phyloP scores from a whole-genome alignment of 1,140 invertebrate species.

The Nasonia vitripennis region DNA sequence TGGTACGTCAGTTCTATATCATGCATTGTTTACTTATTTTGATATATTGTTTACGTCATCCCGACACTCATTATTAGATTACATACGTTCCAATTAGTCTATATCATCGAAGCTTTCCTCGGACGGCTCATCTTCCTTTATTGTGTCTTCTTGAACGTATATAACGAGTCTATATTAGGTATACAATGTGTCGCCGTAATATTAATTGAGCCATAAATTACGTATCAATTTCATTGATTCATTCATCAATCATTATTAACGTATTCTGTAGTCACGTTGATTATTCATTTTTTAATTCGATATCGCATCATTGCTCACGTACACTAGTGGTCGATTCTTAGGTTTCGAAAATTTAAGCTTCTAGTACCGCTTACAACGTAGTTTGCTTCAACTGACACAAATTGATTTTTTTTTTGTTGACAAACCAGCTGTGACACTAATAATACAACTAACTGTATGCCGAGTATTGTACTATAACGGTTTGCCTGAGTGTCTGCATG shows the following conservation, averaged over 20 bases:
- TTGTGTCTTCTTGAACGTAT: neutral
- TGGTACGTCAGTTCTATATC: neutral
- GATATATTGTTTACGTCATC: neutral
- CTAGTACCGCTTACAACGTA: neutral
- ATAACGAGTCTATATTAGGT: neutral
- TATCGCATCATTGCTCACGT: neutral
- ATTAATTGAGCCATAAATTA: neutral
- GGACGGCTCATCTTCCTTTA: neutral
- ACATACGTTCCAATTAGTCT: neutral
- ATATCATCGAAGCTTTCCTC: neutral
- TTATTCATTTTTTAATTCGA: conserved; percentile 17
- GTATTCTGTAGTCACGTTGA: neutral
- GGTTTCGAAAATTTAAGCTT: conserved; percentile 30
- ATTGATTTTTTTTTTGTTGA: neutral
- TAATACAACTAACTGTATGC: neutral
- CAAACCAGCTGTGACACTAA: neutral
- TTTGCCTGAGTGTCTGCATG: conserved; percentile 39
- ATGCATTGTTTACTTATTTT: neutral
- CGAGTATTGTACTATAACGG: neutral
- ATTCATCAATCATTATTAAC: conserved; percentile 35
- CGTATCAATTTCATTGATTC: conserved; percentile 47
- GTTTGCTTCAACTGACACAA: neutral
- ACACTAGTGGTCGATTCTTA: neutral
- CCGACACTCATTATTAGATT: neutral
- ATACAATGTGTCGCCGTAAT: neutral